These are phyloP conservation scores for Rhinatrema bivittatum DNA, from an alignment of 2,797 vertebrate genomes.

Conservation along the genomic window DNA sequence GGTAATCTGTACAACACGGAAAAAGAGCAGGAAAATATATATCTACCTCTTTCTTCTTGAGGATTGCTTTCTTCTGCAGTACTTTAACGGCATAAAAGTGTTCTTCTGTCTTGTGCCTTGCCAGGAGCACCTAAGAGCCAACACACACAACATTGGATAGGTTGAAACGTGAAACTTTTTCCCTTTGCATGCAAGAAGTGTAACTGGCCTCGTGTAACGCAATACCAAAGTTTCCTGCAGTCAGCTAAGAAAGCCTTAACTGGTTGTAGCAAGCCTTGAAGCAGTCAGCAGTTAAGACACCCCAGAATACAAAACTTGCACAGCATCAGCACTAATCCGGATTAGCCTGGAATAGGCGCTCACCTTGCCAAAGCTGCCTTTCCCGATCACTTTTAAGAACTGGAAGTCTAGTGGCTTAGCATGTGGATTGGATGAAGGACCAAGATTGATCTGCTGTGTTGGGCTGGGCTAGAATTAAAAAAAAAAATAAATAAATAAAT, in stretches of 20 bases:
- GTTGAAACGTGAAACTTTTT: too few species aligned
- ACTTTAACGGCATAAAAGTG: conserved; percentile 96
- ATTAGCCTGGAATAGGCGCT: too few species aligned
- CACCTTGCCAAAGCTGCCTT: conserved; percentile 95
- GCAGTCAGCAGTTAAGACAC: background rate
- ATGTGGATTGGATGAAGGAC: conserved; percentile 92
- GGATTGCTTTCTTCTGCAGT: conserved; percentile 95
- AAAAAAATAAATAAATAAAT: background rate
- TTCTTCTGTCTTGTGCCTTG: conserved; percentile 87
- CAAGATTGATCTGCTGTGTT: conserved; percentile 95
- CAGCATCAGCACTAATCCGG: background rate
- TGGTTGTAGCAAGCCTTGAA: too few species aligned
- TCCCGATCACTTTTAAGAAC: conserved; percentile 96
- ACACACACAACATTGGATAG: conserved; percentile 3
- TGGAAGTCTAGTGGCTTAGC: conserved; percentile 96
- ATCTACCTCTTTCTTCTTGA: conserved; percentile 95
- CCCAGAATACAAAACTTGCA: too few species aligned
- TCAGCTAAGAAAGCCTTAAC: background rate
- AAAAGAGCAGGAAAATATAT: background rate
- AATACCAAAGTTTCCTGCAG: background rate
- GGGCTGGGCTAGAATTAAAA: conserved; percentile 77
- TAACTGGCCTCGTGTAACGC: too few species aligned
- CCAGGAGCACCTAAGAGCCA: conserved; percentile 77
- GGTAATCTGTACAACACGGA: too few species aligned
- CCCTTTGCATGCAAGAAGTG: too few species aligned